Percentiles rank a stretch among this genome's conserved stretches.
phyloP scores from a whole-genome alignment of 2,797 vertebrate species.

The Fringilla coelebs region DNA sequence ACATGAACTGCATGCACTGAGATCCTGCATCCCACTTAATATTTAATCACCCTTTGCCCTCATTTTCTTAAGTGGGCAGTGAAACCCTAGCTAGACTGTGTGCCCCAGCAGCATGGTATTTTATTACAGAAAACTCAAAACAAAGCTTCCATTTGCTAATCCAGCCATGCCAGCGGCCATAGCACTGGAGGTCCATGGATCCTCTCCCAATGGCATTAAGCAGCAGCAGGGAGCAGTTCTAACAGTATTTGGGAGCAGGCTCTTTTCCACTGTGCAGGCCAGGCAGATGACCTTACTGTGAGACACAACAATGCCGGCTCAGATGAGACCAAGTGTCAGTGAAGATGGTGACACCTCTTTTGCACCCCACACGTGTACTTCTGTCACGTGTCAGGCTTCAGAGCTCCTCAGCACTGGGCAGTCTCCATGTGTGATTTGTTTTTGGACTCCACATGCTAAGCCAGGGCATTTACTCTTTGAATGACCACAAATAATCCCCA shows the following conservation, averaged over 20 bases:
- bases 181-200: background rate
- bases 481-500: background rate
- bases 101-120: background rate
- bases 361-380: fast-evolving
- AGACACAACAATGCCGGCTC: background rate
- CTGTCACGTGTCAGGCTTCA: background rate
- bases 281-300: background rate
- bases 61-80: background rate
- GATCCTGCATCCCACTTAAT: conserved; percentile 32
- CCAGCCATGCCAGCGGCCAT: fast-evolving
- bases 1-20: background rate
- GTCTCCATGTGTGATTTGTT: fast-evolving
- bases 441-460: background rate
- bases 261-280: background rate
- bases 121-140: background rate
- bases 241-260: background rate
- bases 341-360: background rate
- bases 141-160: background rate
- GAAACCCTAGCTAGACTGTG: background rate
- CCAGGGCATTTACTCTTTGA: background rate
- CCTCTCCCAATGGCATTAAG: background rate
- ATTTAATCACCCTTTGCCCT: conserved; percentile 45
- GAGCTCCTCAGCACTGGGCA: background rate
- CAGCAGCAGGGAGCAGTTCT: background rate
- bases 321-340: background rate